Base-by-base conservation (phyloP, 1,140 invertebrate genomes). In the Lepidotrigona ventralis region DNA sequence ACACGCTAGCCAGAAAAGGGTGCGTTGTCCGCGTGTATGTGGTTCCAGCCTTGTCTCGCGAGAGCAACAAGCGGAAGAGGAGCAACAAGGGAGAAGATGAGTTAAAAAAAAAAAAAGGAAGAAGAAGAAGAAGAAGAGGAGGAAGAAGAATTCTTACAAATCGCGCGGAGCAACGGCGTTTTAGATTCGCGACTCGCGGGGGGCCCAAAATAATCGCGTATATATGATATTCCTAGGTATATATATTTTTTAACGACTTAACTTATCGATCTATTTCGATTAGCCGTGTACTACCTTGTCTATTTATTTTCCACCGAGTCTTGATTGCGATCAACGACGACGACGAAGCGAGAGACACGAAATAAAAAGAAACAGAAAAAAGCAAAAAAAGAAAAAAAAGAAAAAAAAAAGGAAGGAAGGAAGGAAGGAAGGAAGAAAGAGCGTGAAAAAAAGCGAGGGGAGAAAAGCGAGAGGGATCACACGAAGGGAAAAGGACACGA, bases 221-320 rank as follows among this genome's bases (percentile, higher is more conserved):
- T 73, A 88, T 68, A 83, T 83, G 58, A 83, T 86, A 88, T 89
- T 89, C 85, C 85, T 89, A 89, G 85, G 85, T 87, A 89, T 89
- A 89, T 85, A 89, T 89, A 89, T 89, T 89, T 89, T 89, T 88
- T 86, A 89, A 89, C 75, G 81, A 88, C 85, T 88, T 89, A 88
- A 86, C 87, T 88, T 88, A 89, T 86, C 88, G 85, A 89, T 89
- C 73, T 76, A 76, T 76, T 76, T 89, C 87, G 81, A 79, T 73
- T 88, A 88, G 81, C 76, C 70, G 75, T 85, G 58, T 83, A 83
- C 56, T 87, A 58, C 75, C 85, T 85, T 88, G 79, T 79, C 84
- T 89, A 89, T 89, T 89, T 89, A 89, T 89, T 89, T 89, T 89
- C 83, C 79, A 78, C 76, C 81, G 85, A 75, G 83, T 87, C 78